Conservation (phyloP, 2,797 vertebrate species). For the Odontamblyopus lacepedii region DNA sequence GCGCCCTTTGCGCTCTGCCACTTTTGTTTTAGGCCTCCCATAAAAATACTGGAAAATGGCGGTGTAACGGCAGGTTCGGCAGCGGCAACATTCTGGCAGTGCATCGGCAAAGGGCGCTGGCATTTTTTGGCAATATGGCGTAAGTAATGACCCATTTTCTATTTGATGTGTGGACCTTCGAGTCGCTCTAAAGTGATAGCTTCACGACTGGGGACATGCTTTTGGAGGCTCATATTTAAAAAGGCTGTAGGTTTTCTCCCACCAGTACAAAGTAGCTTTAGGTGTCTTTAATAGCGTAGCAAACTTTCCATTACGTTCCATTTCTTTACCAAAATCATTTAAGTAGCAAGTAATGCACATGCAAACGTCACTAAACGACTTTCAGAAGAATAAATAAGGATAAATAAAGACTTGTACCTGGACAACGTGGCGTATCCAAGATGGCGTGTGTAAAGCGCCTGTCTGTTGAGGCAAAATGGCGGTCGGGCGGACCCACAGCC, state of each 20-base stretch:
- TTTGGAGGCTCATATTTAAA: neutral
- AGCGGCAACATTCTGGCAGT: slow-evolving; percentile 79
- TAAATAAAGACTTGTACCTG: slow-evolving; percentile 2
- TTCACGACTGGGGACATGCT: neutral
- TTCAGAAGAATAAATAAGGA: neutral
- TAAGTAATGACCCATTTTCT: slow-evolving; percentile 65
- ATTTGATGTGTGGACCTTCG: neutral
- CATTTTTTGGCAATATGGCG: slow-evolving; percentile 83
- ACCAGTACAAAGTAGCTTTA: neutral
- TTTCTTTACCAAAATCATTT: neutral
- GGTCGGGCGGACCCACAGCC: slow-evolving; percentile 52
- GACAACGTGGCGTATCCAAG: slow-evolving; percentile 82
- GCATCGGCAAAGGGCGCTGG: slow-evolving; percentile 77
- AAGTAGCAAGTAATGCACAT: neutral
- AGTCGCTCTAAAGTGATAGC: neutral
- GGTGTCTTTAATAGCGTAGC: neutral
- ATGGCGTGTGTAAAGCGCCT: slow-evolving; percentile 68
- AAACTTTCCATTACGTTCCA: neutral
- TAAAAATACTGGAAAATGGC: slow-evolving; percentile 66
- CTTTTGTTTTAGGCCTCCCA: rapidly evolving
- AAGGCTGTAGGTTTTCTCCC: neutral
- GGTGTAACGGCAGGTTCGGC: slow-evolving; percentile 68
- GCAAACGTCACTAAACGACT: neutral
- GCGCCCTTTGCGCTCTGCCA: rapidly evolving
- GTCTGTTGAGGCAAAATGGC: slow-evolving; percentile 76